A percentile compares a stretch with the other conserved stretches of the same genome.
Evolutionary conservation across 37 sponge, comb jelly and placozoan genomes (phyloP).

Genomic region (Haliclona indistincta): DNA sequence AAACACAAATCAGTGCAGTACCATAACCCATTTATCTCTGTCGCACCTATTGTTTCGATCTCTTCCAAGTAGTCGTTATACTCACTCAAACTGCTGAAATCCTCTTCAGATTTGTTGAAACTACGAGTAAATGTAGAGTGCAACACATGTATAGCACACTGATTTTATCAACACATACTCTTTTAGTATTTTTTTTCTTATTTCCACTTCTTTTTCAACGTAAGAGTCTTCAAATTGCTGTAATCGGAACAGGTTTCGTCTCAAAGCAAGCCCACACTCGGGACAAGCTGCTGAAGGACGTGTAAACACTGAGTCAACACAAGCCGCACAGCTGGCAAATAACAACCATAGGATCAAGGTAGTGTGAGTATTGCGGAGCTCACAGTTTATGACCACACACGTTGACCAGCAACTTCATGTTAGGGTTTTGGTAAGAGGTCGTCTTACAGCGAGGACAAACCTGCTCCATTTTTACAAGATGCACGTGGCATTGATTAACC

Average conservation of each 20-base stretch:
- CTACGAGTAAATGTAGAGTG: slow-evolving; percentile 26
- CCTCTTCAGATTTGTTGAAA: slow-evolving; percentile 86
- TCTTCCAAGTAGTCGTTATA: slow-evolving; percentile 98
- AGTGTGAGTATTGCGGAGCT: not conserved
- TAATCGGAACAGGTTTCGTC: slow-evolving; percentile 72
- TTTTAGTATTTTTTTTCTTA: slow-evolving; percentile 90
- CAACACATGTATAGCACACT: not conserved
- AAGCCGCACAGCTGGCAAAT: slow-evolving; percentile 80
- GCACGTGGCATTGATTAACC: no score
- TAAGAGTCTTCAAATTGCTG: slow-evolving; percentile 90
- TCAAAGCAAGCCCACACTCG: slow-evolving; percentile 78
- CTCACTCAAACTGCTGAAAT: slow-evolving; percentile 73
- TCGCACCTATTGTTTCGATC: slow-evolving; percentile 83
- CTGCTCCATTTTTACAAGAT: slow-evolving; percentile 64
- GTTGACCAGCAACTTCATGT: slow-evolving; percentile 90
- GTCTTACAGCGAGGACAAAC: slow-evolving; percentile 93
- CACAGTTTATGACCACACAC: slow-evolving; percentile 94
- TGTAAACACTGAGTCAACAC: slow-evolving; percentile 90
- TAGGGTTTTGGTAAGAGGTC: slow-evolving; percentile 90
- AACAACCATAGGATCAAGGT: not conserved
- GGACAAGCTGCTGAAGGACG: slow-evolving; percentile 93
- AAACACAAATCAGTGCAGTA: not conserved
- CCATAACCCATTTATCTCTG: not conserved
- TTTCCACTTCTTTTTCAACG: slow-evolving; percentile 94
- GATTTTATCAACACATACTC: slow-evolving; percentile 58